A percentile compares a stretch with the other conserved stretches of the same genome.
These are phyloP conservation scores for Danio rerio DNA, from an alignment of 2,113 vertebrate genomes.

Conservation along the genomic window GRCz12tu NC_133193.1:10233001-10233500, in stretches of 20 bases:
- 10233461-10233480: conserved; percentile 93
- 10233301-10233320: conserved; percentile 89
- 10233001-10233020: conserved; percentile 91
- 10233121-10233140: conserved; percentile 75
- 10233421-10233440: conserved; percentile 92
- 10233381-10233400: conserved; percentile 89
- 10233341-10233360: conserved; percentile 98
- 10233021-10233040: conserved; percentile 91
- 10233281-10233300: conserved; percentile 96
- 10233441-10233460: conserved; percentile 92
- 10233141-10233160: conserved; percentile 46
- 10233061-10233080: conserved; percentile 99
- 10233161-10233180: conserved; percentile 89
- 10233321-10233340: conserved; percentile 94
- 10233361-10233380: conserved; percentile 95
- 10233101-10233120: conserved; percentile 86
- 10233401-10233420: conserved; percentile 95
- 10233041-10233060: conserved; percentile 97
- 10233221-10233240: conserved; percentile 88
- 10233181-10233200: conserved; percentile 98
- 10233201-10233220: conserved; percentile 94
- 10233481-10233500: conserved; percentile 90
- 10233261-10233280: conserved; percentile 87
- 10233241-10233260: conserved; percentile 94
- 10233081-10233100: conserved; percentile 91